Evolutionary conservation across 2,797 vertebrate genomes (phyloP), one percentile per base, ranked within the genome.

Genomic region (Sitta carolinensis): DNA sequence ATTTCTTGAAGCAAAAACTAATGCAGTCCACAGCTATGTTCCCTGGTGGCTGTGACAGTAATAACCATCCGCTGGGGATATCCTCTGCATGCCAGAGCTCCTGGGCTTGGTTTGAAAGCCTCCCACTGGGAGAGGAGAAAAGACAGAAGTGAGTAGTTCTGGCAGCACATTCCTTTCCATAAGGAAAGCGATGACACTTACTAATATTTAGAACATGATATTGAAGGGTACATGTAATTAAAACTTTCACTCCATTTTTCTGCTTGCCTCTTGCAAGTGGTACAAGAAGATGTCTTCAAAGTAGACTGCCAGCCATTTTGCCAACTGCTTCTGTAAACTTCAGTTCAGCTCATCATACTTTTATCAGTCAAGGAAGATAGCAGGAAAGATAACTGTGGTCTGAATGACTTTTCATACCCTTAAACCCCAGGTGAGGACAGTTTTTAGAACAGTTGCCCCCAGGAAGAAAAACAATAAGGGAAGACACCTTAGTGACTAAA

Each of bases 391-490:
- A 94, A 79, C 34, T 72, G 77, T 87, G 67, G 92, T 83, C 55
- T 89, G 68, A 95, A 87, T 64, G 45, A 85, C 89, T 92, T 81
- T 86, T 89, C 76, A n/a, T 83, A 70, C 66, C 54, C 85, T 91
- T 50, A 90, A 92, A 88, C 25, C 26, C 13, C 58, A 93, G 83
- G 61, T 90, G 55, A 95, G 83, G 67, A 45, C 2, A 81, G 13
- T 73, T 90, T 91, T 94, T 89, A 55, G 40, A 84, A 79, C 61
- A 91, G 27, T 40, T 94, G 22, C 43, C 75, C 57, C 66, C 54
- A 45, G 95, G 79, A 93, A 91, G 79, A 96, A 97, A 87, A 96
- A 92, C 89, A 96, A 90, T 79, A 84, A 95, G 42, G 43, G 32
- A 93, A 76, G 62, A 70, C 62, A 62, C 52, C 40, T 40, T 54